Conservation (phyloP, 2,797 vertebrate species). For the Diplodus puntazzo region DNA sequence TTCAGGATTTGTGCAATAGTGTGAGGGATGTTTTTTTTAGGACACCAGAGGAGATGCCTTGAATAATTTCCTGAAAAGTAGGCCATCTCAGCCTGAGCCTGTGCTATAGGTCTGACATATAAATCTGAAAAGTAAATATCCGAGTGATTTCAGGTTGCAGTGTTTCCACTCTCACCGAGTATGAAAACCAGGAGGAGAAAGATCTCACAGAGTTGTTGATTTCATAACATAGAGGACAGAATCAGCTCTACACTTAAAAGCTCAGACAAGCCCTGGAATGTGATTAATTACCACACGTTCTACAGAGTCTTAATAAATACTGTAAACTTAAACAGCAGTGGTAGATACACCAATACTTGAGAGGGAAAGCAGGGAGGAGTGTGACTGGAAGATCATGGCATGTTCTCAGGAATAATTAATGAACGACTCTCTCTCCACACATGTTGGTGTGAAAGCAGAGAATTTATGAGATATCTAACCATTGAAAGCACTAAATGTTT, state of each 20-base stretch:
- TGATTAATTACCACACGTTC: slow-evolving; percentile 48
- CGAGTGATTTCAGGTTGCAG: slow-evolving; percentile 41
- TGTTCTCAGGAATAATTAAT: slow-evolving; percentile 1
- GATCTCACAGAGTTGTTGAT: slow-evolving; percentile 26
- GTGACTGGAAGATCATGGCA: neutral
- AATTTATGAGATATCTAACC: neutral
- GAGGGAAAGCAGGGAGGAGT: slow-evolving; percentile 8
- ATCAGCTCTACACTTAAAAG: slow-evolving; percentile 20
- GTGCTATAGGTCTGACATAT: slow-evolving; percentile 42
- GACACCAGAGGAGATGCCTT: slow-evolving; percentile 27
- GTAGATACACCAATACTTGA: slow-evolving; percentile 9
- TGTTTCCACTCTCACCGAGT: neutral
- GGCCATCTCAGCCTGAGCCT: slow-evolving; percentile 40
- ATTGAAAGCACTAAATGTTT: neutral
- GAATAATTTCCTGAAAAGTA: slow-evolving; percentile 52
- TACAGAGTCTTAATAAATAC: slow-evolving; percentile 18
- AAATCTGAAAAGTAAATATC: slow-evolving; percentile 57
- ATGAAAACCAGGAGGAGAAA: slow-evolving; percentile 39
- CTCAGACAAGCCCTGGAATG: slow-evolving; percentile 21
- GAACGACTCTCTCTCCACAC: neutral
- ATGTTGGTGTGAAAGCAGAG: neutral
- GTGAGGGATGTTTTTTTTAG: slow-evolving; percentile 33
- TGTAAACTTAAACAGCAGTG: slow-evolving; percentile 6
- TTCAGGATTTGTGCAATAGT: slow-evolving; percentile 43
- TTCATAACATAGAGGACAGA: slow-evolving; percentile 33